Evolutionary conservation across 2,797 vertebrate genomes (phyloP), one percentile per base, ranked within the genome.

Genomic region (Ceryle rudis): DNA sequence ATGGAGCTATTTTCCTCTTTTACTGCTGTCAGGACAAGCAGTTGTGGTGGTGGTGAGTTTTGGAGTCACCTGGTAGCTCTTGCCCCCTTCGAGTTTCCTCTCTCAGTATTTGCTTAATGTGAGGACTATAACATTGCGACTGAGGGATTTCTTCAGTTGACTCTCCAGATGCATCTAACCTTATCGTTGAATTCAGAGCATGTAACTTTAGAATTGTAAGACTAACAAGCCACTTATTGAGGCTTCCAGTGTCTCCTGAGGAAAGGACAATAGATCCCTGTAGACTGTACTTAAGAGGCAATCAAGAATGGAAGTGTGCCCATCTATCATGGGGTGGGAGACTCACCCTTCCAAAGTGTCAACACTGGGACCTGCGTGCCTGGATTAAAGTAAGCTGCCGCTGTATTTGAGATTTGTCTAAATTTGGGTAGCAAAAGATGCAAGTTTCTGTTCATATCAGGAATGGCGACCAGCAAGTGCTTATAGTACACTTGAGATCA

Each of bases 341-440:
- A 57, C 21, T 51, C 0, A 0, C 10, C 14, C 10, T 49, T 29
- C 15, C 33, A 22, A 44, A 55, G 16, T 5, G 26, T 52, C 42
- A 23, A 3, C 0, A 0, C 7, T 23, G 39, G 12, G 18, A 55
- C 2, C 21, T 62, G 22, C 0, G 0, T 57, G 42, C 18, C 64
- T 84, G 57, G 44, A 37, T 72, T 65, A 3, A 80, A 67, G 13
- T 11, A 41, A 89, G 9, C 39, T 14, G 6, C 21, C 8, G 4
- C 42, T 31, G 0, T 10, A 1, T 37, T 67, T 58, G 61, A 72
- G 33, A 35, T 39, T 16, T 51, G 21, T 16, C 44, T 62, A 1
- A 54, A 42, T 66, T 70, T 70, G 9, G 5, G 23, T 39, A 18
- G 46, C 6, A 22, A 62, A 20, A 70, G 55, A 1, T 49, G 21